Evolutionary conservation across 2,888 invertebrate genomes (phyloP).

Genomic region (Leptinotarsa peninsularis): DNA sequence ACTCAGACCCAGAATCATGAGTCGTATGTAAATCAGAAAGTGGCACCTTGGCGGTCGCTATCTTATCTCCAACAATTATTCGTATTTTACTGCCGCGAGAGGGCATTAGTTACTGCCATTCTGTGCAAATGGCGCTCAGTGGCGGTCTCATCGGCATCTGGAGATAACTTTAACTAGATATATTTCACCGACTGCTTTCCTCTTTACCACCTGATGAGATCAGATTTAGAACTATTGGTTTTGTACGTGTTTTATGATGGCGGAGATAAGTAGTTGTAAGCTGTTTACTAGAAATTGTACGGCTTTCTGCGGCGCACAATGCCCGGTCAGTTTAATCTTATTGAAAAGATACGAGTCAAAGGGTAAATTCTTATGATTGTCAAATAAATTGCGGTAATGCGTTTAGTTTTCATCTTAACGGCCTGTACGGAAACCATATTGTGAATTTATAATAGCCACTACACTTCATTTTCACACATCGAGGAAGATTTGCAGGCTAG

Average conservation of each 20-base stretch:
- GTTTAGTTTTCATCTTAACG: constrained; percentile 46
- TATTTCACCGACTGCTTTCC: constrained; percentile 55
- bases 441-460: constrained; percentile 42
- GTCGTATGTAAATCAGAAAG: constrained; percentile 62
- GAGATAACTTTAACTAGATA: constrained; percentile 60
- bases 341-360: constrained; percentile 47
- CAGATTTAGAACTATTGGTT: constrained; percentile 59
- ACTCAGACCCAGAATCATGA: constrained; percentile 57
- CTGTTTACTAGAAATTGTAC: constrained; percentile 51
- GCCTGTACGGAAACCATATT: constrained; percentile 45
- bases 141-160: constrained; percentile 56
- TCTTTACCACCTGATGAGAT: constrained; percentile 59
- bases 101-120: constrained; percentile 62
- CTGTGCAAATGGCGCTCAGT: constrained; percentile 62
- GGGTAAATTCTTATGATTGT: constrained; percentile 47
- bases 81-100: constrained; percentile 61
- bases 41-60: constrained; percentile 53
- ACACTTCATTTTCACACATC: constrained; percentile 42
- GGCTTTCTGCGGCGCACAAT: constrained; percentile 41
- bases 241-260: constrained; percentile 51
- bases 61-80: constrained; percentile 66
- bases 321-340: constrained; percentile 43
- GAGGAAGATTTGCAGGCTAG: constrained; percentile 38
- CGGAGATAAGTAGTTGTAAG: constrained; percentile 51
- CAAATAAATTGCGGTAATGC: constrained; percentile 47